phyloP scores from a whole-genome alignment of 2,113 vertebrate species.

The Neoarius graeffei region DNA sequence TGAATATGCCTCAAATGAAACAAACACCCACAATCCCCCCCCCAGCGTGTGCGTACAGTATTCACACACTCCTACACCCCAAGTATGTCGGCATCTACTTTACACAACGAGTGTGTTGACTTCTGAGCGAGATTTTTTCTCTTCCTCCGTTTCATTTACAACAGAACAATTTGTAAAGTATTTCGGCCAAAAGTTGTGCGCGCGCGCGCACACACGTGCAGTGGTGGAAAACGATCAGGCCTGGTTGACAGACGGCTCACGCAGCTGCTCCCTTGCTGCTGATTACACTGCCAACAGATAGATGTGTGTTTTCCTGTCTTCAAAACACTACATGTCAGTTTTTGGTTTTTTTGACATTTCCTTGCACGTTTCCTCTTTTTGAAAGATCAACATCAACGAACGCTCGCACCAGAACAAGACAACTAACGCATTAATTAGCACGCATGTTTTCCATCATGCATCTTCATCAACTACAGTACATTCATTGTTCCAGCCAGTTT shows the following conservation, averaged over 20 bases:
- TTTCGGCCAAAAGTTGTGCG: not conserved
- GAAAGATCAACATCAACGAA: not conserved
- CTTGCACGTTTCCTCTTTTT: not conserved
- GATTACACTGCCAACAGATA: conserved; percentile 22
- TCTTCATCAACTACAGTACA: not conserved
- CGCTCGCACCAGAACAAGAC: not conserved
- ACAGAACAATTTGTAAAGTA: not conserved
- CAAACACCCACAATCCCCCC: not conserved
- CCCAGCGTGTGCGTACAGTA: not conserved
- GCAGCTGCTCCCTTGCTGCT: conserved; percentile 24
- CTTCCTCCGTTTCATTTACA: not conserved
- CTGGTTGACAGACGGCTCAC: conserved; percentile 31
- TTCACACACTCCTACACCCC: not conserved
- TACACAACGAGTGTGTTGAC: not conserved
- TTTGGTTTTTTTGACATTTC: not conserved
- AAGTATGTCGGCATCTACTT: not conserved
- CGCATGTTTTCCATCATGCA: not conserved
- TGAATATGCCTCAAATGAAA: not conserved
- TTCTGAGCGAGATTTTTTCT: not conserved
- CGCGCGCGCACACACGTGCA: not conserved
- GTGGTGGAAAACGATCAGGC: conserved; percentile 21
- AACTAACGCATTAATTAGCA: not conserved
- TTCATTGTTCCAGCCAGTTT: no score
- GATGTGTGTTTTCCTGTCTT: not conserved
- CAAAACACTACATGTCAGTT: not conserved